Evolutionary conservation across 2,888 invertebrate species (phyloP).

Genomic region (Notocelia uddmanniana): DNA sequence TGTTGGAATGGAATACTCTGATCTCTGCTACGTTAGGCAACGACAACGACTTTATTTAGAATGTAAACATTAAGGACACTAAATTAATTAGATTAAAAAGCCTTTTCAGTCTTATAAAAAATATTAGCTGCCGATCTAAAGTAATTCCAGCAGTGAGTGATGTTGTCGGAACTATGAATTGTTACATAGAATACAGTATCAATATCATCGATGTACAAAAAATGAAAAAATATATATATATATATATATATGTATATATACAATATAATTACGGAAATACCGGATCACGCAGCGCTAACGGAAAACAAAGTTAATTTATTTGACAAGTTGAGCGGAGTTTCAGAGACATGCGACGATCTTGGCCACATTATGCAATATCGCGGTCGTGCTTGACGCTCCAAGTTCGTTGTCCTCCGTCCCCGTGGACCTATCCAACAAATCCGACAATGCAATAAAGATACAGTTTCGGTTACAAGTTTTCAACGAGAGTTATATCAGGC

Average conservation of each 20-base stretch:
- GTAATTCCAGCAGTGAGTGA: background rate
- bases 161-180: background rate
- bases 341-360: constrained; percentile 30
- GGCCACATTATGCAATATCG: constrained; percentile 37
- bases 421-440: constrained; percentile 53
- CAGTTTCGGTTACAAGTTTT: constrained; percentile 6
- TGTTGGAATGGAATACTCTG: background rate
- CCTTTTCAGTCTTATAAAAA: background rate
- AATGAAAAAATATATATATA: constrained; percentile 6
- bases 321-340: constrained; percentile 33
- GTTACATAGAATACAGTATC: background rate
- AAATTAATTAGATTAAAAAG: background rate
- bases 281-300: constrained; percentile 10
- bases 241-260: background rate
- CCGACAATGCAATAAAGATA: constrained; percentile 56
- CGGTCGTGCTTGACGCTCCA: constrained; percentile 26
- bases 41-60: background rate
- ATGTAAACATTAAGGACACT: background rate
- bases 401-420: constrained; percentile 51
- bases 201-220: background rate
- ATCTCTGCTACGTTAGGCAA: background rate
- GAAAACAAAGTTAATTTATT: constrained; percentile 33
- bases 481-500: background rate
- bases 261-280: constrained; percentile 23
- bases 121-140: background rate